These are phyloP conservation scores for Amiota communis DNA, from an alignment of 2,888 invertebrate genomes.

Conservation along the genomic window DNA sequence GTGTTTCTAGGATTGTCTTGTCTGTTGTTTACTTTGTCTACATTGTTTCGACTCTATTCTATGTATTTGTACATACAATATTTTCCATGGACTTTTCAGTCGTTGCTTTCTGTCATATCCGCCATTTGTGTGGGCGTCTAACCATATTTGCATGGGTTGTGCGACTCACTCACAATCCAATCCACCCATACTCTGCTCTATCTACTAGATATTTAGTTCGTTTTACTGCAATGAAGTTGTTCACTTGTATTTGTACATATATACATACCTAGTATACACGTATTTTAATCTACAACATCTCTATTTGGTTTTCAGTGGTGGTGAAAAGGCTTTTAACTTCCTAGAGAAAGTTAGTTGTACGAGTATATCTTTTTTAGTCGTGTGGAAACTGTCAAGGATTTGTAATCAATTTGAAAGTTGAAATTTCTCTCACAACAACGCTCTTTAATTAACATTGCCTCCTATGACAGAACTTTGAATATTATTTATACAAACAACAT, in stretches of 20 bases:
- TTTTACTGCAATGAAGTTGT: constrained; percentile 18
- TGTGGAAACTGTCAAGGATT: background rate
- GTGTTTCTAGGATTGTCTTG: background rate
- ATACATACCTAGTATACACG: too few species aligned
- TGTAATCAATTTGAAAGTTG: constrained; percentile 29
- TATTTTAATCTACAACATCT: constrained; percentile 14
- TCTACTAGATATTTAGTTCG: background rate
- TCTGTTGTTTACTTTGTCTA: background rate
- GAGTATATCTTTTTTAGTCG: background rate
- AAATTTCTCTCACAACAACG: too few species aligned
- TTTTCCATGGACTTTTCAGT: background rate
- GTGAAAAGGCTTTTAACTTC: background rate
- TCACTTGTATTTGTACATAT: background rate
- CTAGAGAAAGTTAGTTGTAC: background rate
- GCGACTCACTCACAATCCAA: too few species aligned
- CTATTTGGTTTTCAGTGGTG: background rate
- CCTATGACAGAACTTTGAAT: too few species aligned
- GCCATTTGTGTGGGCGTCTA: background rate
- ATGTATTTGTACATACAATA: background rate
- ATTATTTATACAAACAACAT: too few species aligned
- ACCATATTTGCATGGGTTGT: background rate
- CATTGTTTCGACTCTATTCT: background rate
- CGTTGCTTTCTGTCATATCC: background rate
- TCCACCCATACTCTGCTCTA: too few species aligned
- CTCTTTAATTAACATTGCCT: too few species aligned